Conservation (phyloP, 1,140 invertebrate genomes). For the Aphidius ervi region DNA sequence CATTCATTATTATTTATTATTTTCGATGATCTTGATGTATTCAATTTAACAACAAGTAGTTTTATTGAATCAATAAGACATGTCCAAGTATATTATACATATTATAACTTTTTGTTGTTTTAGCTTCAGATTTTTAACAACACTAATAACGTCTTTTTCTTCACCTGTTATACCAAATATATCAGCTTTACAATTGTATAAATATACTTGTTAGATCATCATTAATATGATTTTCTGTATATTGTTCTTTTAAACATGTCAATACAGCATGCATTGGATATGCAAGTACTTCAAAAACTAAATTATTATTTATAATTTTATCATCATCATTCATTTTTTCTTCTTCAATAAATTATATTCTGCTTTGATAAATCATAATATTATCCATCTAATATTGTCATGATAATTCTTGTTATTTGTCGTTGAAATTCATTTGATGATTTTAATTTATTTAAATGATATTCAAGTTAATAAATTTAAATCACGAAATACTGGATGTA, state of each 20-base stretch:
- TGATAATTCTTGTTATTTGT: constrained; percentile 74
- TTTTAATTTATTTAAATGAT: constrained; percentile 74
- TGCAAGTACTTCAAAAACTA: constrained; percentile 81
- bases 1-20: constrained; percentile 74
- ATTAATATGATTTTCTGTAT: constrained; percentile 73
- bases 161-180: constrained; percentile 83
- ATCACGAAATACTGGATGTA: constrained; percentile 71
- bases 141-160: constrained; percentile 86
- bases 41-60: constrained; percentile 79
- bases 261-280: constrained; percentile 85
- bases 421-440: constrained; percentile 72
- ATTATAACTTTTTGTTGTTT: constrained; percentile 82
- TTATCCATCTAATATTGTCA: constrained; percentile 83
- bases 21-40: constrained; percentile 75
- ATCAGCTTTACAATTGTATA: constrained; percentile 80
- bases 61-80: constrained; percentile 72
- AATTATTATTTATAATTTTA: constrained; percentile 56
- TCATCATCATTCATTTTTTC: constrained; percentile 12
- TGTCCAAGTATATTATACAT: constrained; percentile 76
- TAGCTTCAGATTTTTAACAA: constrained; percentile 75
- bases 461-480: constrained; percentile 67
- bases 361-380: constrained; percentile 83
- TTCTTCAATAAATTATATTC: no score
- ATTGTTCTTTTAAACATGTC: constrained; percentile 61
- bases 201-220: constrained; percentile 72